Evolutionary conservation across 2,888 invertebrate genomes (phyloP).

Genomic region (Thereva unica): DNA sequence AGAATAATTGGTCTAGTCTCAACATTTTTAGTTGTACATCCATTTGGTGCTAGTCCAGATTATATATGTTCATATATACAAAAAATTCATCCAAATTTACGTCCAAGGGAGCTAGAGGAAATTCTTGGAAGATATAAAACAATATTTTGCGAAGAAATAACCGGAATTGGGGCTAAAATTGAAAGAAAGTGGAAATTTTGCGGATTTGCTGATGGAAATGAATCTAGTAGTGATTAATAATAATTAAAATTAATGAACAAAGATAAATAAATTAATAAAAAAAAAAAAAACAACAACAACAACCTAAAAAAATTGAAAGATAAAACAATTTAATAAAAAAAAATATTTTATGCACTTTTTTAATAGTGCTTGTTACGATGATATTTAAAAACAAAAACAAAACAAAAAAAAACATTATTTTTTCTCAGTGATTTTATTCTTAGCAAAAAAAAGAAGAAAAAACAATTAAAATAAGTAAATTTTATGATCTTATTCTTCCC

Average conservation of each 20-base stretch:
- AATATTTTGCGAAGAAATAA: constrained; percentile 77
- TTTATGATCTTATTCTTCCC: no score
- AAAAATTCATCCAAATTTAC: constrained; percentile 72
- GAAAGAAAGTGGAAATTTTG: constrained; percentile 86
- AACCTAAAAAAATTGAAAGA: no score
- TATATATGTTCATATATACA: constrained; percentile 90
- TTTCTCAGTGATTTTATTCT: no score
- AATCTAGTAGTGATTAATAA: constrained; percentile 23
- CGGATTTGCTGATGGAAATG: constrained; percentile 54
- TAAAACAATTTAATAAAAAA: no score
- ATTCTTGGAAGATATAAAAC: constrained; percentile 77
- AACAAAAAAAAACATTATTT: no score
- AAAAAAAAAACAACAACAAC: no score
- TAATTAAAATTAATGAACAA: constrained; percentile 13
- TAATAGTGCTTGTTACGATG: no score
- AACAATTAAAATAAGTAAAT: no score
- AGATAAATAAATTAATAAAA: no score
- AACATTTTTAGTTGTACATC: constrained; percentile 86
- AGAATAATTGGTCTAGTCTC: constrained; percentile 84
- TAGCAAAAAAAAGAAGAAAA: no score
- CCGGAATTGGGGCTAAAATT: constrained; percentile 83
- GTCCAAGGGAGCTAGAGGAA: constrained; percentile 75
- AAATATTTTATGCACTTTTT: no score
- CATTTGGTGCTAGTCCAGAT: constrained; percentile 87
- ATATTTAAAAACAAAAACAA: no score